A percentile compares a stretch with the other conserved stretches of the same genome.
phyloP scores from a whole-genome alignment of 2,888 invertebrate genomes.

The Altica lythri region DNA sequence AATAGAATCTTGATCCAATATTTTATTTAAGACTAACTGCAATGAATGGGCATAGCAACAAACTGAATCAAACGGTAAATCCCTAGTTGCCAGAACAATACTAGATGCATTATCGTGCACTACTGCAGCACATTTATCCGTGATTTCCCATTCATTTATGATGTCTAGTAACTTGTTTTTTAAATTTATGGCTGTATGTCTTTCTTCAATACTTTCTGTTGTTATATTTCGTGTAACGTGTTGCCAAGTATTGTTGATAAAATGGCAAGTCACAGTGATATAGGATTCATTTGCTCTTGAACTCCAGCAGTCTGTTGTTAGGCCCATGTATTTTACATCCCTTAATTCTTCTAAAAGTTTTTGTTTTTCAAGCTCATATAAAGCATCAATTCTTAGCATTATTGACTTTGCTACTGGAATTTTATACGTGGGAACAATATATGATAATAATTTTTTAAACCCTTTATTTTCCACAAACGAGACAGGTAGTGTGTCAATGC shows the following conservation, averaged over 20 bases:
- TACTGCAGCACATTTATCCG: conserved; percentile 33
- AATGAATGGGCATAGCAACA: conserved; percentile 42
- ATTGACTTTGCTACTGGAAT: background rate
- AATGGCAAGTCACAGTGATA: conserved; percentile 38
- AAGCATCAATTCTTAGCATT: background rate
- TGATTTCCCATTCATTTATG: conserved; percentile 35
- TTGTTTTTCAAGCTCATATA: background rate
- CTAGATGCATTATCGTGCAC: conserved; percentile 43
- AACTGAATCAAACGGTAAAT: conserved; percentile 29
- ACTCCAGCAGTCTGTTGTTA: conserved; percentile 40
- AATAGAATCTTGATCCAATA: conserved; percentile 20
- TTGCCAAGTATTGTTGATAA: conserved; percentile 33
- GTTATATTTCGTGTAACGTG: conserved; percentile 31
- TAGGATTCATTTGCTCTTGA: conserved; percentile 39
- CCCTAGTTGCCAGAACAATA: conserved; percentile 35
- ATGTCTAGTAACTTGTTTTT: conserved; percentile 34
- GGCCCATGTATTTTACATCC: background rate
- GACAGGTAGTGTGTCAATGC: background rate
- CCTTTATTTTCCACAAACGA: conserved; percentile 1
- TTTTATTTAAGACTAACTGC: conserved; percentile 39
- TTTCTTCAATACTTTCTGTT: conserved; percentile 34
- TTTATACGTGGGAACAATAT: background rate
- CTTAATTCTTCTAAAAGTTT: background rate
- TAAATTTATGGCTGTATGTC: conserved; percentile 37
- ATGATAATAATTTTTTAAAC: background rate